phyloP scores from a whole-genome alignment of 2,888 invertebrate genomes.

The Tryphoninae sp. region DNA sequence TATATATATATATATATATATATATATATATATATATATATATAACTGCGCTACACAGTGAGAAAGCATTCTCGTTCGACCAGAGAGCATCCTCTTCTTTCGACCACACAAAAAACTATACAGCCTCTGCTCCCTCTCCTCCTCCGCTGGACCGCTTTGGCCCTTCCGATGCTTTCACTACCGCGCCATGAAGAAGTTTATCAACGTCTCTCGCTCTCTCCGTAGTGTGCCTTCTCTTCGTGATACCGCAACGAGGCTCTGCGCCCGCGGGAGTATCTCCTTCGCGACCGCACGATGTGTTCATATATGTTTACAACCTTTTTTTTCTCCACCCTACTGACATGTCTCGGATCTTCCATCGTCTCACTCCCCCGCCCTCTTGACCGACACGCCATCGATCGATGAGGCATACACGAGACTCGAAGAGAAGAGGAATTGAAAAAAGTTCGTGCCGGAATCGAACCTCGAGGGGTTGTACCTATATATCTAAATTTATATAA shows the following conservation, averaged over 20 bases:
- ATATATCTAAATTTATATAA: neutral
- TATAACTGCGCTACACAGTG: conserved; percentile 30
- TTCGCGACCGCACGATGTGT: conserved; percentile 32
- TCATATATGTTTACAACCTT: conserved; percentile 53
- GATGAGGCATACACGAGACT: conserved; percentile 6
- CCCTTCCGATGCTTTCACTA: conserved; percentile 26
- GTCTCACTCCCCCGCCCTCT: conserved; percentile 10
- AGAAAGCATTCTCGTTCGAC: conserved; percentile 48
- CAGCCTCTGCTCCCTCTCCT: conserved; percentile 39
- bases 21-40: too few species aligned
- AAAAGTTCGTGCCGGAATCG: conserved; percentile 17
- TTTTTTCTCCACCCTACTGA: conserved; percentile 18
- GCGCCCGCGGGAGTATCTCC: conserved; percentile 12
- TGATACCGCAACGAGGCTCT: conserved; percentile 39
- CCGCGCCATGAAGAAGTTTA: conserved; percentile 49
- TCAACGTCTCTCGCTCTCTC: conserved; percentile 50
- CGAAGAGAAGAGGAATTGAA: conserved; percentile 16
- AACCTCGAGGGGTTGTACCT: neutral
- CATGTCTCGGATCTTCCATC: conserved; percentile 20
- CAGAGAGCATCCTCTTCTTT: conserved; percentile 19
- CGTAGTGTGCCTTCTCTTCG: conserved; percentile 25
- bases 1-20: conserved; percentile 26
- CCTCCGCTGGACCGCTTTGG: conserved; percentile 23
- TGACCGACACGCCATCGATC: conserved; percentile 45
- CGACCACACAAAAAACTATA: conserved; percentile 41